Base-by-base conservation (phyloP, 1,140 invertebrate species). In the Megalopta genalis region DNA sequence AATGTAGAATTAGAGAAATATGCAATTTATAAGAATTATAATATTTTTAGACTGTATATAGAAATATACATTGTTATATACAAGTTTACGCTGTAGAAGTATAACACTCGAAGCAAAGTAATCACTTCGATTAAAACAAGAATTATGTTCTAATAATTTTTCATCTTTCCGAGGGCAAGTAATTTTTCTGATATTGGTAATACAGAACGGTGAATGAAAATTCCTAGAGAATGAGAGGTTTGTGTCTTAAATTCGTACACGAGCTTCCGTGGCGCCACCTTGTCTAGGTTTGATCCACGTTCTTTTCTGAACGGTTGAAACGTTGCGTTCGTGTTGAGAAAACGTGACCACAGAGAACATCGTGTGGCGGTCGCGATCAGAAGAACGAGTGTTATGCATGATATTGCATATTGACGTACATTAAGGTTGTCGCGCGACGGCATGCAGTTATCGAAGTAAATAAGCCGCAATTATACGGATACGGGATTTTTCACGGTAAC, bases 371-470 rank as follows among this genome's bases (percentile, higher is more conserved):
- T 77, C 49, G 57, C 60, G 67, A 80, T 78, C 32, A 54, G 69
- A 64, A 37, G 80, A 80, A 57, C 65, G 63, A 71, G 78, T 78
- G 83, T 87, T 88, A 89, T 86, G 86, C 88, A 87, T 88, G 82
- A 82, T 87, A 86, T 76, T 88, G 86, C 88, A 89, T 87, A 89
- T 86, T 86, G 78, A 89, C 75, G 80, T 84, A 78, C 69, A 77
- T 65, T 84, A 73, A 78, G 81, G 52, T 68, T 82, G 71, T 73
- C 73, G 83, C 83, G 83, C 67, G 67, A 82, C 86, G 89, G 86
- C 72, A 88, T 91, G 90, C 89, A 88, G 84, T 82, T 90, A 81
- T 69, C 80, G 80, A 90, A 86, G 83, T 90, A 91, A 87, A 83
- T 85, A 80, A 82, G 83, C 49, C 57, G 42, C 25, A 70, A 32